Base-by-base conservation (phyloP, 2,797 vertebrate species). In the Microctenopoma steveboyesi region DNA sequence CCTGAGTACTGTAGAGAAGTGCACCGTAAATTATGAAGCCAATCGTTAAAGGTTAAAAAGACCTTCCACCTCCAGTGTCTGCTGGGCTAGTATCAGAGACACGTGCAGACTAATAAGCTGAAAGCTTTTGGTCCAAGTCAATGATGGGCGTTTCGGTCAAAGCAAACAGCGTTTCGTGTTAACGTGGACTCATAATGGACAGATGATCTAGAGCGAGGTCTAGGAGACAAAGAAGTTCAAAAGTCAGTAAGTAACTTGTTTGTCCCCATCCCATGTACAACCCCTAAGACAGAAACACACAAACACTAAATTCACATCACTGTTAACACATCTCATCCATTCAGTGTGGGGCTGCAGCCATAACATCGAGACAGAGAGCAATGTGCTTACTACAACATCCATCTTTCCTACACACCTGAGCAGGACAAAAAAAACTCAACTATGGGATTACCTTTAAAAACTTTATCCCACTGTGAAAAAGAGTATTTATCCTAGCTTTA, bases 271-370 rank as follows among this genome's bases (percentile, higher is more conserved):
- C 28, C 45, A 55, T 65, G 69, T 64, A 81, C 12, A 81, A 78
- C 76, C 80, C 13, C 76, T 66, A 74, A 63, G 59, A 86, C 85
- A 87, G 74, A 89, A 83, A 42, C 86, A 74, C 77, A 82, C 78
- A 69, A 72, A 83, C 68, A 78, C 64, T 78, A 75, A 73, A 80
- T 65, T 59, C 72, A 86, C 81, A 12, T 81, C 67, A 86, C 81
- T 50, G 43, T 76, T 77, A 76, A 82, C 84, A 45, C 59, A 48
- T 48, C 49, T 72, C 68, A 71, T 78, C 74, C 78, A 25, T 64
- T 65, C 57, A 25, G 25, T 45, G 71, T 52, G 74, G 79, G 55
- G 72, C 65, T 25, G 51, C 73, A 62, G 72, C 63, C 74, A 58
- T 54, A 35, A 71, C 77, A 69, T 72, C 58, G 61, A 79, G 56